phyloP scores from a whole-genome alignment of 2,797 vertebrate species.

The Ceryle rudis region DNA sequence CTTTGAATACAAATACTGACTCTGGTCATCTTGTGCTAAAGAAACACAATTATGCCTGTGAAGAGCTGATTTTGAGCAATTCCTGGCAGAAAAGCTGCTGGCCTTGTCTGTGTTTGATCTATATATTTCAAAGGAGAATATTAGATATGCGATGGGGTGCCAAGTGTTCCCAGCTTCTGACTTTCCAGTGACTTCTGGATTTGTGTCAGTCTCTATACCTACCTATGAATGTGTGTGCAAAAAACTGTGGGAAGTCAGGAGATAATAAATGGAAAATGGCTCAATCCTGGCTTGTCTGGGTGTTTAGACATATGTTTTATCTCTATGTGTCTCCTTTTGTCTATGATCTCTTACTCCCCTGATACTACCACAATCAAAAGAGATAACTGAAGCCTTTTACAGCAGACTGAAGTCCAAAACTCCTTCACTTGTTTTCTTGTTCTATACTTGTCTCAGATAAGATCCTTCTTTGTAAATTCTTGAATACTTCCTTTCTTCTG shows the following conservation, averaged over 20 bases:
- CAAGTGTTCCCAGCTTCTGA: neutral
- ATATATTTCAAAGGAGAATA: neutral
- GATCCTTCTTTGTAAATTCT: neutral
- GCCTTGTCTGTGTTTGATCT: neutral
- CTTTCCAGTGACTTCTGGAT: neutral
- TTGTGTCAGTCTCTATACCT: neutral
- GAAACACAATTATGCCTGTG: neutral
- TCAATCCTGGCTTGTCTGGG: neutral
- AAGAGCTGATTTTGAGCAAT: neutral
- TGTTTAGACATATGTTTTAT: neutral
- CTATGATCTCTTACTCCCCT: neutral
- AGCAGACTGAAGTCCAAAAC: neutral
- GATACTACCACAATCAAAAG: neutral
- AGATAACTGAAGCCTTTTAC: neutral
- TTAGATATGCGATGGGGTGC: neutral
- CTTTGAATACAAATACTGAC: neutral
- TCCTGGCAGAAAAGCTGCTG: neutral
- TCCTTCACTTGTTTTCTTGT: neutral
- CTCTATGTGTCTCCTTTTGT: neutral
- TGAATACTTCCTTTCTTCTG: neutral
- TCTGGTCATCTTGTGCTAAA: neutral
- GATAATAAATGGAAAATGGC: neutral
- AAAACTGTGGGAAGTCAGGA: neutral
- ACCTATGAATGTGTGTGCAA: neutral
- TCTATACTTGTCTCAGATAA: neutral